Evolutionary conservation across 2,113 vertebrate genomes (phyloP).

Genomic region (Pholis gunnellus): DNA sequence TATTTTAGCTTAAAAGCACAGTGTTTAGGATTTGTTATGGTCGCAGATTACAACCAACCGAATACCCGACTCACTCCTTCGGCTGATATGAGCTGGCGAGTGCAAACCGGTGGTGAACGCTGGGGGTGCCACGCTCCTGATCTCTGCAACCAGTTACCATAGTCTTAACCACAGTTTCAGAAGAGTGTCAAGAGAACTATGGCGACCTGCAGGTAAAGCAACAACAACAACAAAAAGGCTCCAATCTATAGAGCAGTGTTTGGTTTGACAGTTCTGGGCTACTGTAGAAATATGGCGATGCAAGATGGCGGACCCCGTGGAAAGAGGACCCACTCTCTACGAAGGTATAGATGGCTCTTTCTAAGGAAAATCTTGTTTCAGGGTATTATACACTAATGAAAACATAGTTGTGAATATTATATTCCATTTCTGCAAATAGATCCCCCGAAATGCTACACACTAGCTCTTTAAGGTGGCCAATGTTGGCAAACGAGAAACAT

Average conservation of each 20-base stretch:
- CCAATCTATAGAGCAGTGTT: background rate
- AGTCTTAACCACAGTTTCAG: background rate
- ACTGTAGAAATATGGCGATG: background rate
- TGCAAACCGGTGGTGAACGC: no score
- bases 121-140: no score
- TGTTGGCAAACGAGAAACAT: background rate
- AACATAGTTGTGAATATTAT: no score
- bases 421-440: no score
- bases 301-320: no score
- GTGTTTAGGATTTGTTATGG: no score
- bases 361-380: background rate
- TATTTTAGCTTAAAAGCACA: no score
- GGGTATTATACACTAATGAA: background rate
- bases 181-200: no score
- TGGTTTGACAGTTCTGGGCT: background rate
- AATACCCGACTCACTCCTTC: no score
- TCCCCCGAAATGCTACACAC: background rate
- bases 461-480: background rate
- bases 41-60: no score
- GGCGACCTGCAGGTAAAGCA: background rate
- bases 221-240: background rate
- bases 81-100: no score
- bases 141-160: no score
- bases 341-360: background rate
- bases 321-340: background rate